Evolutionary conservation across 53 echinoderm and acorn worm species (phyloP), one percentile per base, ranked within the genome.

Genomic region (Holothuria leucospilota): DNA sequence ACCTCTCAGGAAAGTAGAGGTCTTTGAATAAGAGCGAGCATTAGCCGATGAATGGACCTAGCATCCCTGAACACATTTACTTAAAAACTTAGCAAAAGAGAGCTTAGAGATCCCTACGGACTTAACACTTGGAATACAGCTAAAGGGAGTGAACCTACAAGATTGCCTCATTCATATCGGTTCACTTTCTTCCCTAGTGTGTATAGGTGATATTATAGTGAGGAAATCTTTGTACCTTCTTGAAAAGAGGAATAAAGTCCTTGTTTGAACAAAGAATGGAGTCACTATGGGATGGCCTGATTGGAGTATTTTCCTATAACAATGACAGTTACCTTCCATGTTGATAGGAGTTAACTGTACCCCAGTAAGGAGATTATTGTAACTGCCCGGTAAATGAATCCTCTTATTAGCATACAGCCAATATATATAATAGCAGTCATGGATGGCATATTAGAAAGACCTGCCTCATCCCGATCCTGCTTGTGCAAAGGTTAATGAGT

Each of bases 111-210:
- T 72, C 72, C 72, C n/a, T 39, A 6, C 30, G 72, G 72, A 72
- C 46, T 72, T 72, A 72, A 72, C 72, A 72, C 72, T 72, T 20
- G 18, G 72, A 72, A 72, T 72, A 72, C 49, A 18, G 39, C 72
- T 41, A 72, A 20, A 34, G 39, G 39, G 70, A 70, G 72, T 72
- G 38, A 72, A 72, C 29, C 6, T 38, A n/a, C 42, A 39, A 72
- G 46, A 39, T 34, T 41, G 23, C 40, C 72, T 46, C 46, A 30
- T 72, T 72, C 72, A 72, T 41, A 15, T 41, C 46, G 10, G 42
- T 24, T 72, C 15, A 16, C 42, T 72, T 6, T 72, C 72, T 72
- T 72, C 39, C 72, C 46, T 46, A 39, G 20, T 42, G 46, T 20
- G 72, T 72, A 34, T 20, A 14, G 42, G 34, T 72, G 72, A 72